Evolutionary conservation across 2,888 invertebrate species (phyloP).

Genomic region (Strigamia maritima): DNA sequence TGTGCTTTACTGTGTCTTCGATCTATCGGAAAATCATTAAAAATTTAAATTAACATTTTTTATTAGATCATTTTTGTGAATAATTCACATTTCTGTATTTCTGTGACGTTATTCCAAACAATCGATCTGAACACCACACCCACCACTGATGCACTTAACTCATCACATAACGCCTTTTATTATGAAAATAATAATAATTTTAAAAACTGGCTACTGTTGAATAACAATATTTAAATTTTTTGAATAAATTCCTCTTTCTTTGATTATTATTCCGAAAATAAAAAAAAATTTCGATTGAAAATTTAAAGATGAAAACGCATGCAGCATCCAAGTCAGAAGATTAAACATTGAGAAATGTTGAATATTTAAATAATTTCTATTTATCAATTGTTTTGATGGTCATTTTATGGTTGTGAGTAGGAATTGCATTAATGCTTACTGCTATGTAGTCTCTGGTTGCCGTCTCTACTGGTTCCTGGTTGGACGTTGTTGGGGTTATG

Average conservation of each 20-base stretch:
- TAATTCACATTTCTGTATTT: neutral
- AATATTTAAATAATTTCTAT: neutral
- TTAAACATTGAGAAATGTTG: neutral
- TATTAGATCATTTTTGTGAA: neutral
- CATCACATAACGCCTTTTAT: neutral
- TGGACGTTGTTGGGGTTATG: neutral
- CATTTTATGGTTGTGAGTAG: neutral
- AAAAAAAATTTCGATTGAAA: neutral
- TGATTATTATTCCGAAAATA: neutral
- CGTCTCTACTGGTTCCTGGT: neutral
- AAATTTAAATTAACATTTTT: neutral
- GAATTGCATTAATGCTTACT: neutral
- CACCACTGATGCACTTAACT: neutral
- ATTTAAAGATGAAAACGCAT: neutral
- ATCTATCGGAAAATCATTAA: neutral
- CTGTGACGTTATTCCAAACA: neutral
- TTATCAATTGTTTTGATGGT: neutral
- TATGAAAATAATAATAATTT: neutral
- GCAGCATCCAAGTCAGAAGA: no score
- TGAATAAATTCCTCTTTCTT: neutral
- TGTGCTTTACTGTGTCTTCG: neutral
- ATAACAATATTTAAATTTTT: neutral
- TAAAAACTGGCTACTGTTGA: neutral
- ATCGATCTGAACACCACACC: neutral
- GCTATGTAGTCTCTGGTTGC: neutral